Evolutionary conservation across 1,140 invertebrate species (phyloP).

Genomic region (Helicoverpa armigera): DNA sequence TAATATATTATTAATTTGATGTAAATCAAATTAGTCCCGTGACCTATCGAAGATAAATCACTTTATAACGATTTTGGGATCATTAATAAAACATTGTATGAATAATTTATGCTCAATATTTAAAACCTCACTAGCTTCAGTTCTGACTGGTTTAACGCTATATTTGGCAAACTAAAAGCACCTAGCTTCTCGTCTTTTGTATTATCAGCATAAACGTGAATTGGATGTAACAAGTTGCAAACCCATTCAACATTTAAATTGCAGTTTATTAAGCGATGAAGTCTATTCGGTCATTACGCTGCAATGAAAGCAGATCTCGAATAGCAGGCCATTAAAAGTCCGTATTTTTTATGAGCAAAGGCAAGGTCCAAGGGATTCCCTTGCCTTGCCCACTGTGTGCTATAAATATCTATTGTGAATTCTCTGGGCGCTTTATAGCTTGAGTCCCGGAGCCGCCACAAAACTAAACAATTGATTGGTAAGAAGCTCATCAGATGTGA

Average conservation of each 20-base stretch:
- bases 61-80: constrained; percentile 7
- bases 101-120: not conserved
- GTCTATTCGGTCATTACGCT: not conserved
- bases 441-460: not conserved
- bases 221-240: constrained; percentile 15
- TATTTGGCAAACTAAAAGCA: constrained; percentile 22
- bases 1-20: not conserved
- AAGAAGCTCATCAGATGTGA: too few species aligned
- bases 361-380: not conserved
- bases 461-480: not conserved
- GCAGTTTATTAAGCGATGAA: not conserved
- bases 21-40: constrained; percentile 11
- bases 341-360: constrained; percentile 2
- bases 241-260: constrained; percentile 3
- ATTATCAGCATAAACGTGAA: constrained; percentile 16
- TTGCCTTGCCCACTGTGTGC: not conserved
- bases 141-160: not conserved
- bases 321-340: not conserved
- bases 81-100: constrained; percentile 17
- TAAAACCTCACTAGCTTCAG: not conserved
- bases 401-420: constrained; percentile 7
- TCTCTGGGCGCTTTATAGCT: too few species aligned
- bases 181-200: not conserved
- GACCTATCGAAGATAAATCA: constrained; percentile 15
- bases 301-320: not conserved